These are phyloP conservation scores for Rhegmatorhina hoffmannsi DNA, from an alignment of 2,113 vertebrate genomes.

Conservation along the genomic window DNA sequence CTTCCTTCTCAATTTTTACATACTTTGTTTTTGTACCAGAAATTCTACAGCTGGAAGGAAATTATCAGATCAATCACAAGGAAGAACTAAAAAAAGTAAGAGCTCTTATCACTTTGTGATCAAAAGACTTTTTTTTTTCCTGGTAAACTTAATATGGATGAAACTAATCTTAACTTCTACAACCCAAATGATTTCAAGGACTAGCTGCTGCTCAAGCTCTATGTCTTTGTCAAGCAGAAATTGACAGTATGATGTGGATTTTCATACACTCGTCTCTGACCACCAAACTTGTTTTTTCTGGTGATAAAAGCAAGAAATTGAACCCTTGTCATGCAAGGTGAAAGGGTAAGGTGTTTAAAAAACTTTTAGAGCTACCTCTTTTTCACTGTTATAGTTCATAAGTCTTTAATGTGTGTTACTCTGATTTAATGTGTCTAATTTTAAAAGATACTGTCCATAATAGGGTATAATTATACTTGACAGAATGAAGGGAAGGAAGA, in stretches of 20 bases:
- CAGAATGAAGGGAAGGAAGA: conserved; percentile 2
- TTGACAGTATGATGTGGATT: background rate
- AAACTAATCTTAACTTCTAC: background rate
- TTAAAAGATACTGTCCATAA: conserved; percentile 29
- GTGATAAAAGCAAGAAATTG: conserved; percentile 35
- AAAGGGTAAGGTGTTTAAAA: background rate
- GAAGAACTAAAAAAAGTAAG: background rate
- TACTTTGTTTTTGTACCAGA: background rate
- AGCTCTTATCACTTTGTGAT: background rate
- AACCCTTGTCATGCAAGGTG: background rate
- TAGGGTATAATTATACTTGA: conserved; percentile 36
- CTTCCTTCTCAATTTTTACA: background rate
- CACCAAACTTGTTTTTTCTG: background rate
- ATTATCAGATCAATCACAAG: background rate
- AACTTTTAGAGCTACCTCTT: background rate
- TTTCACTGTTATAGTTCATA: background rate
- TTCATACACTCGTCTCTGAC: background rate
- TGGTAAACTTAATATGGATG: background rate
- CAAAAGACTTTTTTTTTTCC: background rate
- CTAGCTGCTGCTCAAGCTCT: background rate
- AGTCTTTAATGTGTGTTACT: background rate
- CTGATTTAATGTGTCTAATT: conserved; percentile 23
- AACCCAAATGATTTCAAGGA: background rate
- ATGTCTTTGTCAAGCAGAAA: background rate
- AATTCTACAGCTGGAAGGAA: background rate